Percentiles rank a stretch among this genome's conserved stretches.
Evolutionary conservation across 2,113 vertebrate species (phyloP).

Genomic region (Lasiurus cinereus): DNA sequence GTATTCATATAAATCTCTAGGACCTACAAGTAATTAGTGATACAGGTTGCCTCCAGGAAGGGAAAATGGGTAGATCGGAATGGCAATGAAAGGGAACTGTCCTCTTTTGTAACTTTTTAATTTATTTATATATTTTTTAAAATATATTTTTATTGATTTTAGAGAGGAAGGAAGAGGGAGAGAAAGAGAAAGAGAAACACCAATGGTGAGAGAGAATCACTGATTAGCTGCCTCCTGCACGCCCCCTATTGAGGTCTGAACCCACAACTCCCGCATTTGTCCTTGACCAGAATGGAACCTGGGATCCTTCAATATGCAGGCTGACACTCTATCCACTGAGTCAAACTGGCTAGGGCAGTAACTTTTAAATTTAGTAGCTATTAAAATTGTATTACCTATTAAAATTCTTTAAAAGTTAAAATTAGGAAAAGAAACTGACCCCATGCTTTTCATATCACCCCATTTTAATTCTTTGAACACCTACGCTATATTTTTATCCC

Average conservation of each 20-base stretch:
- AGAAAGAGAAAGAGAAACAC: too few relatives aligned
- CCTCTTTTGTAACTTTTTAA: background rate
- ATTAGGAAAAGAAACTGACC: background rate
- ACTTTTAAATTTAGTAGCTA: conserved; percentile 4
- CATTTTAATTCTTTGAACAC: conserved; percentile 24
- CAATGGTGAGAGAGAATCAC: too few relatives aligned
- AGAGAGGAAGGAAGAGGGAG: too few relatives aligned
- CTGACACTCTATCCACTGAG: too few relatives aligned
- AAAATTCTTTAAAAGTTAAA: background rate
- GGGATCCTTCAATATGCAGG: too few relatives aligned
- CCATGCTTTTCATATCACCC: background rate
- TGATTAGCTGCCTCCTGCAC: too few relatives aligned
- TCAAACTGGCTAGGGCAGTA: background rate
- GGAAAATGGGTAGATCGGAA: background rate
- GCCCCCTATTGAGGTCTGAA: too few relatives aligned
- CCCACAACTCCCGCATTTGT: too few relatives aligned
- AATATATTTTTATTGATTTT: too few relatives aligned
- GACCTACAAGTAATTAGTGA: background rate
- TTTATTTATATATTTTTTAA: background rate
- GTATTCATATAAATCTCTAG: background rate
- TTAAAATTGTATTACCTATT: conserved; percentile 31
- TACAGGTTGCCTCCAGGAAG: background rate
- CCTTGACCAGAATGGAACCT: too few relatives aligned
- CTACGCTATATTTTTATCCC: background rate
- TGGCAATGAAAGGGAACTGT: background rate